A percentile compares a stretch with the other conserved stretches of the same genome.
phyloP scores from a whole-genome alignment of 2,888 invertebrate genomes.

The Eristalinus sepulchralis region DNA sequence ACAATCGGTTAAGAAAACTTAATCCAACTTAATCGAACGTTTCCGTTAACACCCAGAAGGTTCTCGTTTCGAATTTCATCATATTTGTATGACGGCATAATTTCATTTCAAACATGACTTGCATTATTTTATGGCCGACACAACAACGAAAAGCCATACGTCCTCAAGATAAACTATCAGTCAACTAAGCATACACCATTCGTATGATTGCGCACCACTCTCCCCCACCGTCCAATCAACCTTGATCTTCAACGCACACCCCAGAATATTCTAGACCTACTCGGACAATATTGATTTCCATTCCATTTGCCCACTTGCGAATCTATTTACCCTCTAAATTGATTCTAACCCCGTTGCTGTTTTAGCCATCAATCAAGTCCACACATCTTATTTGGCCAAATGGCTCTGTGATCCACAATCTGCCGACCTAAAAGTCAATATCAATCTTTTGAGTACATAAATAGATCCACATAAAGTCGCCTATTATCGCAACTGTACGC shows the following conservation, averaged over 20 bases:
- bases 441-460: constrained; percentile 29
- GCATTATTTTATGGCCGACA: background rate
- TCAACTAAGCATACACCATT: background rate
- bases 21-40: too few species aligned
- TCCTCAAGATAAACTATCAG: background rate
- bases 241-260: background rate
- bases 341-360: background rate
- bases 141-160: background rate
- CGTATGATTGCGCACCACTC: background rate
- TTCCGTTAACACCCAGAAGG: too few species aligned
- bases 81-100: background rate
- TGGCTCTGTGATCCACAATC: constrained; percentile 6
- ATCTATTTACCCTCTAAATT: constrained; percentile 19
- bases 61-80: too few species aligned
- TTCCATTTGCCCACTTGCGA: background rate
- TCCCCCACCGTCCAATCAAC: too few species aligned
- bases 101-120: background rate
- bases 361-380: background rate
- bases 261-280: background rate
- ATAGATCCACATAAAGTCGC: constrained; percentile 17
- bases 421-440: constrained; percentile 34
- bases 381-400: constrained; percentile 35
- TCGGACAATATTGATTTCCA: constrained; percentile 14
- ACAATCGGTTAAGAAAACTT: too few species aligned
- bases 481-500: constrained; percentile 21